Base-by-base conservation (phyloP, 53 echinoderm and acorn worm species). In the Temnopleurus reevesii region DNA sequence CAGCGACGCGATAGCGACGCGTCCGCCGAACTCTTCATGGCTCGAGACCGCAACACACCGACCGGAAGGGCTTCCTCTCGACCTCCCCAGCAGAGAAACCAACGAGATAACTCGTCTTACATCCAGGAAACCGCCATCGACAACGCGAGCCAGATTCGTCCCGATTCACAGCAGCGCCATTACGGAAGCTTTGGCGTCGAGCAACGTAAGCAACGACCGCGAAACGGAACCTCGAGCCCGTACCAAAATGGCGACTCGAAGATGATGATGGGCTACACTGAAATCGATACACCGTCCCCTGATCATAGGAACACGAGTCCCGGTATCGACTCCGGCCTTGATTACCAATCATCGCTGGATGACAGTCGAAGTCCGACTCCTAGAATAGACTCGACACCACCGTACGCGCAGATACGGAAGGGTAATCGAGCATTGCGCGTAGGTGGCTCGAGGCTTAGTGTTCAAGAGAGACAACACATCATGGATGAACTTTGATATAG, bases 291-390 rank as follows among this genome's bases (percentile, higher is more conserved):
- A 5, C 33, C 88, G 12, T 87, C 88, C 2, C 64, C 81, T 12
- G n/a, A 60, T 7, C n/a, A n/a, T n/a, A 80, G 35, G 12, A 91
- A 89, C 79, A 25, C 28, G 29, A 83, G 88, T 45, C 88, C 88
- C 1, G 94, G 83, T 12, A 76, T 92, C 21, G 94, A 94, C 79
- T 94, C 94, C 4, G 94, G 92, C 0, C 55, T 94, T 58, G 94
- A 94, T 28, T 94, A 90, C 47, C 86, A 86, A 55, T 90, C 86
- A 60, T 92, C 94, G 46, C 6, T 92, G 76, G 33, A 54, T 79
- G 34, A 76, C 54, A 91, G 91, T 12, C 86, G 90, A 21, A 90
- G 92, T 64, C 88, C 91, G 1, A 90, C 94, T 38, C 92, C 94
- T 0, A 89, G 77, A 25, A 77, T 79, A 30, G 91, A 94, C 5